Conservation (phyloP, 2,888 invertebrate species). For the Drosophila subsilvestris region DNA sequence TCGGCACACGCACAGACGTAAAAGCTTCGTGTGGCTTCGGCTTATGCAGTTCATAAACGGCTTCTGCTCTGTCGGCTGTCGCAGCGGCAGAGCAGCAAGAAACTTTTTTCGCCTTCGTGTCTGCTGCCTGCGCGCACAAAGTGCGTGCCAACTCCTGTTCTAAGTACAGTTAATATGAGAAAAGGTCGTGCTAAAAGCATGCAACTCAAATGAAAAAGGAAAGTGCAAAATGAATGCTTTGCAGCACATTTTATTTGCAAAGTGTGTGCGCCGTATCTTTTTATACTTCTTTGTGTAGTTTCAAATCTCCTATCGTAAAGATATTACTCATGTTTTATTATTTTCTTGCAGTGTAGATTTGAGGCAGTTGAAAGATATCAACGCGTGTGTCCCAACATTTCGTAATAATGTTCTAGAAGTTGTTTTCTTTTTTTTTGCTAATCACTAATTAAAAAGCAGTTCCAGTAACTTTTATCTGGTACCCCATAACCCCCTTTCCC, state of each 20-base stretch:
- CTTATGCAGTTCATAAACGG: too few species aligned
- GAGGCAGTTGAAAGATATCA: not conserved
- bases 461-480: constrained; percentile 15
- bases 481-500: not conserved
- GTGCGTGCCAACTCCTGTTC: too few species aligned
- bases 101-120: too few species aligned
- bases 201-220: not conserved
- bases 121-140: too few species aligned
- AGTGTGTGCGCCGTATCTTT: too few species aligned
- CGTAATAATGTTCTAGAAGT: constrained; percentile 16
- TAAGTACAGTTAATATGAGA: too few species aligned
- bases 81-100: too few species aligned
- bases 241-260: too few species aligned
- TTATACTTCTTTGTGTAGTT: too few species aligned
- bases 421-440: not conserved
- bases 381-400: constrained; percentile 6
- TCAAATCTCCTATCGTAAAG: not conserved
- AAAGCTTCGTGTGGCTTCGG: too few species aligned
- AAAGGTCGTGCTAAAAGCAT: not conserved
- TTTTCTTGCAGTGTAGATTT: not conserved
- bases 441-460: not conserved
- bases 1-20: too few species aligned
- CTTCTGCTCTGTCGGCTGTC: too few species aligned
- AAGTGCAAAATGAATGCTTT: not conserved
- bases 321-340: not conserved